A percentile compares a stretch with the other conserved stretches of the same genome.
Evolutionary conservation across 2,113 vertebrate genomes (phyloP).

Genomic region (Carettochelys insculpta): DNA sequence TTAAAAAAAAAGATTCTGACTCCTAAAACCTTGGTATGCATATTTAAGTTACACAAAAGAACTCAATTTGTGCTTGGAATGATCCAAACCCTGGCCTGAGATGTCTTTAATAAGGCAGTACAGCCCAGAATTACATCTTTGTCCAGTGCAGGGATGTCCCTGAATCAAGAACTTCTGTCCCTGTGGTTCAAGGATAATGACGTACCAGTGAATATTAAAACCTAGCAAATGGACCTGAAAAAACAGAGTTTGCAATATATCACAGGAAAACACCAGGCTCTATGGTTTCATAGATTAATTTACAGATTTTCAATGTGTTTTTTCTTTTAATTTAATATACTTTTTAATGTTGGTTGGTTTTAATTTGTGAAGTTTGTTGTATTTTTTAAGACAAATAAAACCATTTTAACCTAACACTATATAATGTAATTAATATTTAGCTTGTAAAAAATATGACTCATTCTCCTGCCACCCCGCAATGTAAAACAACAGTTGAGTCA

Average conservation of each 20-base stretch:
- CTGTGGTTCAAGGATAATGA: background rate
- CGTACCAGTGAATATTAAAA: background rate
- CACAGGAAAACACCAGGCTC: background rate
- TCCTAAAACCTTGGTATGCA: background rate
- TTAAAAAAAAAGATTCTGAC: rapidly evolving
- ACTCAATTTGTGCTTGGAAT: background rate
- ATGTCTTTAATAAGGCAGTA: background rate
- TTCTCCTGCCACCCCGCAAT: background rate
- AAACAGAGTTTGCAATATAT: background rate
- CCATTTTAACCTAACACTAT: background rate
- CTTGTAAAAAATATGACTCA: background rate
- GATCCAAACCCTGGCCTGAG: background rate
- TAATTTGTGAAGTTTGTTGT: background rate
- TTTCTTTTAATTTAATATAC: background rate
- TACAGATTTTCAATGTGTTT: background rate
- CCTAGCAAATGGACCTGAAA: background rate
- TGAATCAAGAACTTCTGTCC: background rate
- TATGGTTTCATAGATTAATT: background rate
- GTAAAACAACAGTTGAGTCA: background rate
- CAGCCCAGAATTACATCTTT: background rate
- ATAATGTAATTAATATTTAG: background rate
- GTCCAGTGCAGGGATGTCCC: background rate
- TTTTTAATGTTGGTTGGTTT: background rate
- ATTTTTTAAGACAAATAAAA: background rate
- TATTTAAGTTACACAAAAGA: background rate